A percentile compares a stretch with the other conserved stretches of the same genome.
These are phyloP conservation scores for Graphium colonna DNA, from an alignment of 2,888 invertebrate species.

Conservation along the genomic window DNA sequence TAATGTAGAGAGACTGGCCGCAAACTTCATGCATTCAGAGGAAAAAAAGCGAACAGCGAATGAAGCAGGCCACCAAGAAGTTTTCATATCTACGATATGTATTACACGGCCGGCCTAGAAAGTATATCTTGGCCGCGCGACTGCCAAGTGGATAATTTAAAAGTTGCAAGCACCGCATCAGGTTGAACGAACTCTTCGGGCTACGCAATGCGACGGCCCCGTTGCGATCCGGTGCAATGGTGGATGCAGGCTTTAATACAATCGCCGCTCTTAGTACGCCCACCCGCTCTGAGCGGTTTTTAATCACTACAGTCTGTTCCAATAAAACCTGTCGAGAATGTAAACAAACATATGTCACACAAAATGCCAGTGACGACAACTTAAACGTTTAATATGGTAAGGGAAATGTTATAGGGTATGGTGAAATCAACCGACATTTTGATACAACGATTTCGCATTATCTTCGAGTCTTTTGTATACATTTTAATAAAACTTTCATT, in stretches of 20 bases:
- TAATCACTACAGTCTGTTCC: background rate
- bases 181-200: slow-evolving; percentile 20
- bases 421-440: background rate
- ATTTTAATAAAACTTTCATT: too few relatives aligned
- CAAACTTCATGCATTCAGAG: background rate
- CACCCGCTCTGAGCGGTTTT: slow-evolving; percentile 2
- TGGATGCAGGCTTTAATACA: slow-evolving; percentile 18
- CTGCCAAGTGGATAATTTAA: slow-evolving; percentile 25
- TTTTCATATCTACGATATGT: slow-evolving; percentile 19
- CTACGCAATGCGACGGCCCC: slow-evolving; percentile 68
- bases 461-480: too few relatives aligned
- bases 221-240: slow-evolving; percentile 36
- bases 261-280: slow-evolving; percentile 7
- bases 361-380: too few relatives aligned
- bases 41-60: background rate
- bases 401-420: background rate
- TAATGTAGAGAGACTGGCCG: background rate
- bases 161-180: slow-evolving; percentile 20
- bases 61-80: slow-evolving; percentile 4
- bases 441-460: too few relatives aligned
- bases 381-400: too few relatives aligned
- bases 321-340: background rate
- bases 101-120: slow-evolving; percentile 17
- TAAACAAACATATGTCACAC: background rate
- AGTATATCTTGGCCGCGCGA: slow-evolving; percentile 18